phyloP scores from a whole-genome alignment of 2,888 invertebrate genomes.

The Endotricha flammealis region DNA sequence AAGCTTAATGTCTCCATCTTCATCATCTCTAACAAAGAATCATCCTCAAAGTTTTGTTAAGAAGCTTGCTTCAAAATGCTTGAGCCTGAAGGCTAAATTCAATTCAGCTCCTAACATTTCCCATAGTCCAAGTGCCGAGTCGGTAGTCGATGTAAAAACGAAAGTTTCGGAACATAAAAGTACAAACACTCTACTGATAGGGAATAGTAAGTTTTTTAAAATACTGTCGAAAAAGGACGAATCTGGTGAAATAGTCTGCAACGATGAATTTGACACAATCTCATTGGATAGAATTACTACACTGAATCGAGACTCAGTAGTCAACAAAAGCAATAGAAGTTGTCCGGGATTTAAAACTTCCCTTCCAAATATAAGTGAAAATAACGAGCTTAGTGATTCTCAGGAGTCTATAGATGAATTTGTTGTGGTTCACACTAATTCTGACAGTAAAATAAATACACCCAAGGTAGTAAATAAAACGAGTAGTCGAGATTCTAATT shows the following conservation, averaged over 20 bases:
- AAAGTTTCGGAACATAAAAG: slow-evolving; percentile 49
- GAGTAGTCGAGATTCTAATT: slow-evolving; percentile 40
- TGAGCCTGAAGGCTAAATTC: slow-evolving; percentile 71
- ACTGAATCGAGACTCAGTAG: slow-evolving; percentile 61
- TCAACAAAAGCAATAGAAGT: slow-evolving; percentile 69
- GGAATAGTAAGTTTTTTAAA: slow-evolving; percentile 73
- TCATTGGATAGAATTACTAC: slow-evolving; percentile 64
- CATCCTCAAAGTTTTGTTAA: slow-evolving; percentile 70
- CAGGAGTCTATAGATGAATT: slow-evolving; percentile 48
- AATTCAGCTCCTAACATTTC: slow-evolving; percentile 73
- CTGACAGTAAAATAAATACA: slow-evolving; percentile 29
- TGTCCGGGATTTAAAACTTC: slow-evolving; percentile 72
- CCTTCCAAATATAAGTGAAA: slow-evolving; percentile 69
- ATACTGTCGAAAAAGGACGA: slow-evolving; percentile 67
- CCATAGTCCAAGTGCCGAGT: slow-evolving; percentile 49
- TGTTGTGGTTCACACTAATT: slow-evolving; percentile 37
- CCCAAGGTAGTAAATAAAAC: slow-evolving; percentile 38
- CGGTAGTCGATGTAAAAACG: slow-evolving; percentile 51
- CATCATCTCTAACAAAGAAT: slow-evolving; percentile 65
- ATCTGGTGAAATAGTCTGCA: slow-evolving; percentile 64
- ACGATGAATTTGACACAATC: slow-evolving; percentile 71
- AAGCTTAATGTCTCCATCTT: slow-evolving; percentile 63
- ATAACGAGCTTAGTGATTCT: slow-evolving; percentile 60
- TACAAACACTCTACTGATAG: slow-evolving; percentile 57
- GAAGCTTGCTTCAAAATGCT: slow-evolving; percentile 76